Evolutionary conservation across 2,797 vertebrate genomes (phyloP), one percentile per base, ranked within the genome.

Genomic region (Sardinella longiceps): DNA sequence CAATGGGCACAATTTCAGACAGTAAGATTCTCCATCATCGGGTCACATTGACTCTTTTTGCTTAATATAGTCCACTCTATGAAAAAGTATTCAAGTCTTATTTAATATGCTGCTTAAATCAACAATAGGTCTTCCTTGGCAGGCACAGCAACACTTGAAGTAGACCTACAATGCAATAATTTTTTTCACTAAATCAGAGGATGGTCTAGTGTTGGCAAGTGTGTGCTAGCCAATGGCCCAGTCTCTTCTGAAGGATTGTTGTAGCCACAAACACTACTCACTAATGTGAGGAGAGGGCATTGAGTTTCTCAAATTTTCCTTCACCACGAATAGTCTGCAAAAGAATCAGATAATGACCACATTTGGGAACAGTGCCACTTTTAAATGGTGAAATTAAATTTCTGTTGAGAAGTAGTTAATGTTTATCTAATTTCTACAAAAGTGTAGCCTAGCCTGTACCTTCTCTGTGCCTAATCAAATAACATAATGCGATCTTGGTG

Each of bases 311-410:
- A 15, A 77, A 37, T 28, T 74, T 74, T 37, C 37, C 20, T 43
- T 18, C 70, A 77, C 37, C 9, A 5, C 37, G 37, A 70, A 70
- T 43, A 43, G 66, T 74, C 66, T 18, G 66, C 15, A 37, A 14
- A 74, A 37, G 66, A 74, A 74, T 74, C 66, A 37, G 30, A 74
- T 74, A 74, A 74, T 33, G 66, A 18, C 14, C 37, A 15, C 6
- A 14, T 37, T 37, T 20, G 66, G 66, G 66, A 74, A 37, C 33
- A 74, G 33, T 37, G 70, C 70, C 70, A 77, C 70, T 43, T 39
- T 77, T 77, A 77, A 77, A 39, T 77, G 70, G 15, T 39, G 37
- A 43, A 77, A 77, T 77, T 11, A 77, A 43, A 43, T 77, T 77
- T 77, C 33, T 43, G 18, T 77, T 70, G 10, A 37, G 20, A 70